Conservation (phyloP, 2,113 vertebrate species). For the Vidua macroura region DNA sequence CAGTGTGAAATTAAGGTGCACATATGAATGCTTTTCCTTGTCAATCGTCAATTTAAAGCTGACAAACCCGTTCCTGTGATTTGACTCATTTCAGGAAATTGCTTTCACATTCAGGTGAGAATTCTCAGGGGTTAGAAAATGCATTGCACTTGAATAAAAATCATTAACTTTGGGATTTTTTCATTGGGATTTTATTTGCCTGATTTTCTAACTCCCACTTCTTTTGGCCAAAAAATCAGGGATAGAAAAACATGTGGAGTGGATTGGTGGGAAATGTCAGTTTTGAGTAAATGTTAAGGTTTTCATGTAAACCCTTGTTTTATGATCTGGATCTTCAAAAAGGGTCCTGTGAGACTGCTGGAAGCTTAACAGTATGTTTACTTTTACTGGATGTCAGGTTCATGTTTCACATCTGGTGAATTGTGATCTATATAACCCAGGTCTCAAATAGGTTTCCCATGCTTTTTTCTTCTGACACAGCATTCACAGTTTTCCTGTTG, state of each 20-base stretch:
- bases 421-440: not conserved
- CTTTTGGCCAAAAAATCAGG: not conserved
- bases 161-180: not conserved
- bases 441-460: not conserved
- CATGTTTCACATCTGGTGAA: not conserved
- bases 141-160: not conserved
- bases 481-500: not conserved
- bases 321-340: not conserved
- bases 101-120: not conserved
- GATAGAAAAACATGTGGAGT: rapidly evolving
- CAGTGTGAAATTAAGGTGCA: not conserved
- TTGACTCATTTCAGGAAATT: not conserved
- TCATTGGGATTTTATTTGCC: not conserved
- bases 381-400: not conserved
- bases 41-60: not conserved
- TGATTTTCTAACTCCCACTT: not conserved
- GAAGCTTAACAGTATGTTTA: not conserved
- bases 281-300: not conserved
- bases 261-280: not conserved
- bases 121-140: not conserved
- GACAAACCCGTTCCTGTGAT: not conserved
- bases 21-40: not conserved
- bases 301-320: not conserved
- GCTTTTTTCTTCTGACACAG: not conserved
- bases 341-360: not conserved